phyloP scores from a whole-genome alignment of 2,113 vertebrate genomes.

The Campylomormyrus tamandua region DNA sequence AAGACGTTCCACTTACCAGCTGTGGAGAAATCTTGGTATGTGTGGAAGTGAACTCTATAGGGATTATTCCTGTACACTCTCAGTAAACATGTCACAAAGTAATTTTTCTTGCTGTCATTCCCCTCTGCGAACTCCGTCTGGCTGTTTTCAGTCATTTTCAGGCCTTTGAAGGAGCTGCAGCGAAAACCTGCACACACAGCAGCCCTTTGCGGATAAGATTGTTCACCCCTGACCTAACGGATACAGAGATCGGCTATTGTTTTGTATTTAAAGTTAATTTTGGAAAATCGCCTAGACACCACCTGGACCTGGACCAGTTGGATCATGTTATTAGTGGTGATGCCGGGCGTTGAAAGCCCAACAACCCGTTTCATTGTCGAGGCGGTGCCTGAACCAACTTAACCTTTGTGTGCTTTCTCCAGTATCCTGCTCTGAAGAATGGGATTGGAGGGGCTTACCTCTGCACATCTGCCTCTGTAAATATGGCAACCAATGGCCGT shows the following conservation, averaged over 20 bases:
- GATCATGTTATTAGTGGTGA: conserved; percentile 2
- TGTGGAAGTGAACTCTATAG: background rate
- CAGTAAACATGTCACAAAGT: background rate
- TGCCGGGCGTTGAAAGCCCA: background rate
- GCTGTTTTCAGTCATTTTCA: background rate
- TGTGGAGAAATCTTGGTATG: background rate
- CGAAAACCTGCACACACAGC: no score
- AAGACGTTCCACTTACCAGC: background rate
- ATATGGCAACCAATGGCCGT: background rate
- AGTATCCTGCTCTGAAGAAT: background rate
- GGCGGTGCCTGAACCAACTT: background rate
- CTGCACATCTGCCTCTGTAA: background rate
- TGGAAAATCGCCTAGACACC: conserved; percentile 5
- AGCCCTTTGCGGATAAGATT: no score
- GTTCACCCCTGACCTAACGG: no score
- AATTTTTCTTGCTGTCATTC: background rate
- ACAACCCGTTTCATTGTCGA: background rate
- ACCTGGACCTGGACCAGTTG: conserved; percentile 1
- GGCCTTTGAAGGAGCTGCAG: background rate
- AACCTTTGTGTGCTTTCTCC: background rate
- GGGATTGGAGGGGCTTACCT: background rate
- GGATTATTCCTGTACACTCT: background rate
- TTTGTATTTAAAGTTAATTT: conserved; percentile 1
- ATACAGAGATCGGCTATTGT: background rate
- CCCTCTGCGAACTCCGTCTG: background rate